phyloP scores from a whole-genome alignment of 64 coral and sea anemone species.

The Hydrozoanthus tunicans region DNA sequence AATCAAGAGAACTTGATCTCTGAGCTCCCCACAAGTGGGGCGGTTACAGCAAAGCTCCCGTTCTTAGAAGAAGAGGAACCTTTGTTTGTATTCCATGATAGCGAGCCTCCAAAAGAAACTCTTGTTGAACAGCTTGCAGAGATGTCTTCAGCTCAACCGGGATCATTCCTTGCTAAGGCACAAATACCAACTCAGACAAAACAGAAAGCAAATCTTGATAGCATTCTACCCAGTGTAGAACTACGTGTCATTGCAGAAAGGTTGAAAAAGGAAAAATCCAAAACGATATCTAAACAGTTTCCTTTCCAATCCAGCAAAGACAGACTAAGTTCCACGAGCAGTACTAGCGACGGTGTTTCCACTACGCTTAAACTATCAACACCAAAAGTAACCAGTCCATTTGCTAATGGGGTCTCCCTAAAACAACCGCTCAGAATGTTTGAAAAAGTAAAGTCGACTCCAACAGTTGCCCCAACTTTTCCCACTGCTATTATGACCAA shows the following conservation, averaged over 20 bases:
- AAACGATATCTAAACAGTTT: background rate
- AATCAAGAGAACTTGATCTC: background rate
- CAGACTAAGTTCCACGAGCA: background rate
- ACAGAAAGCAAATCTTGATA: background rate
- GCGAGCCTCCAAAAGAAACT: background rate
- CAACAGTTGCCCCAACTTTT: background rate
- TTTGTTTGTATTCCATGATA: background rate
- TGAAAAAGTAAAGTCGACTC: background rate
- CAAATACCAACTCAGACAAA: background rate
- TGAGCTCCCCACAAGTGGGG: too few relatives aligned
- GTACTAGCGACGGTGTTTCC: background rate
- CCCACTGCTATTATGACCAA: background rate
- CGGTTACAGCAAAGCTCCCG: background rate
- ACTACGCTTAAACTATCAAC: background rate
- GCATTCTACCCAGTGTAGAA: background rate
- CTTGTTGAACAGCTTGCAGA: conserved; percentile 1
- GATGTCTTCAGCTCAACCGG: background rate
- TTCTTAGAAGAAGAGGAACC: background rate
- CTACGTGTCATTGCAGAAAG: conserved; percentile 23
- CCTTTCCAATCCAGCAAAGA: background rate
- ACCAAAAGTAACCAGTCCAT: background rate
- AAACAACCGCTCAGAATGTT: background rate
- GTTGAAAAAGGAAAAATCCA: background rate
- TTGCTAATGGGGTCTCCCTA: too few relatives aligned
- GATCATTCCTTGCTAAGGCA: background rate